Evolutionary conservation across 2,888 invertebrate species (phyloP).

Genomic region (Rhagium mordax): DNA sequence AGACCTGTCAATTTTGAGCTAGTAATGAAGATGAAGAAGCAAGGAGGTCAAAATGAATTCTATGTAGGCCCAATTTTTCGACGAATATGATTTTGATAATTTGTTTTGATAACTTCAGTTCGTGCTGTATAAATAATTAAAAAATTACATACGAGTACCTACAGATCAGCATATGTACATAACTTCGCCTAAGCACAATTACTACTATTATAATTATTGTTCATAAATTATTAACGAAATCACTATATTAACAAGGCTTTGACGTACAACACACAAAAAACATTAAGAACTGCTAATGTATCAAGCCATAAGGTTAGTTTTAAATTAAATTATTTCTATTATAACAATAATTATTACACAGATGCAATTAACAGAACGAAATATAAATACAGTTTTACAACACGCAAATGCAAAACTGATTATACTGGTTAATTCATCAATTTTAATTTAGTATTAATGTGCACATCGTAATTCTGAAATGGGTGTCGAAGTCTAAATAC

Average conservation of each 20-base stretch:
- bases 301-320: slow-evolving; percentile 10
- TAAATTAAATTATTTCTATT: slow-evolving; percentile 7
- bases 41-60: too few species aligned
- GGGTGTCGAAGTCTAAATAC: background rate
- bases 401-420: slow-evolving; percentile 17
- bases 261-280: slow-evolving; percentile 30
- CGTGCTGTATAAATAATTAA: too few species aligned
- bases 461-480: background rate
- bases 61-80: too few species aligned
- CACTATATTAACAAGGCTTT: slow-evolving; percentile 18
- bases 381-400: slow-evolving; percentile 17
- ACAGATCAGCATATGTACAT: too few species aligned
- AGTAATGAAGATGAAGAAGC: too few species aligned
- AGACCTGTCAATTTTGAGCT: too few species aligned
- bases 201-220: too few species aligned
- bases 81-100: too few species aligned
- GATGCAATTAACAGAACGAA: slow-evolving; percentile 20
- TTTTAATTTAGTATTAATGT: slow-evolving; percentile 14
- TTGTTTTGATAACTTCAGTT: too few species aligned
- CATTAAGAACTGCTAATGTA: slow-evolving; percentile 25
- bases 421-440: slow-evolving; percentile 1
- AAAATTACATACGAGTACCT: too few species aligned
- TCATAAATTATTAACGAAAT: slow-evolving; percentile 23
- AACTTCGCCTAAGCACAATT: too few species aligned
- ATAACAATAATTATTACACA: slow-evolving; percentile 11